Evolutionary conservation across 2,888 invertebrate species (phyloP).

Genomic region (Lasioglossum leucozonium): DNA sequence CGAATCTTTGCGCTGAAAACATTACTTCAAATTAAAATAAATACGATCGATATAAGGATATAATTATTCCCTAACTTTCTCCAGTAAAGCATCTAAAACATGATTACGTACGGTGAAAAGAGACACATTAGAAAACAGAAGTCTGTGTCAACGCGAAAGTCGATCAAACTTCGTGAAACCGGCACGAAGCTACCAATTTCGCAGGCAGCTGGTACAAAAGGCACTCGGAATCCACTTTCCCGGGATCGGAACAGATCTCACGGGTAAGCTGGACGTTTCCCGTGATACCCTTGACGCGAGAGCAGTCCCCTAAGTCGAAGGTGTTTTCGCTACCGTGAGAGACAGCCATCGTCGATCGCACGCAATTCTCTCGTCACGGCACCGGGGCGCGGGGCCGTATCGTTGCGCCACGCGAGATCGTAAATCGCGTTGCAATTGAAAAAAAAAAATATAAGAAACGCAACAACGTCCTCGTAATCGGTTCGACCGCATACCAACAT

Average conservation of each 20-base stretch:
- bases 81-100: too few relatives aligned
- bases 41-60: too few relatives aligned
- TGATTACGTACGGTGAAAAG: background rate
- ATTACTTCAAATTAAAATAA: too few relatives aligned
- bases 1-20: too few relatives aligned
- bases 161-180: background rate
- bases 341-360: background rate
- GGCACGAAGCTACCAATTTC: background rate
- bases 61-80: too few relatives aligned
- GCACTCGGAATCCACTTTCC: background rate
- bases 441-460: background rate
- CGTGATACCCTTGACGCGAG: background rate
- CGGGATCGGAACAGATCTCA: background rate
- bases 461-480: constrained; percentile 27
- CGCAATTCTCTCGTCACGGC: background rate
- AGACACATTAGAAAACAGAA: too few relatives aligned
- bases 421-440: constrained; percentile 16
- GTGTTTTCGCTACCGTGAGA: constrained; percentile 8
- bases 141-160: background rate
- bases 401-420: constrained; percentile 27
- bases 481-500: constrained; percentile 41
- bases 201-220: background rate
- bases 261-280: background rate
- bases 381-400: background rate
- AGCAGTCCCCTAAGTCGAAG: background rate